phyloP scores from a whole-genome alignment of 2,888 invertebrate species.

The Apodemia zela region DNA sequence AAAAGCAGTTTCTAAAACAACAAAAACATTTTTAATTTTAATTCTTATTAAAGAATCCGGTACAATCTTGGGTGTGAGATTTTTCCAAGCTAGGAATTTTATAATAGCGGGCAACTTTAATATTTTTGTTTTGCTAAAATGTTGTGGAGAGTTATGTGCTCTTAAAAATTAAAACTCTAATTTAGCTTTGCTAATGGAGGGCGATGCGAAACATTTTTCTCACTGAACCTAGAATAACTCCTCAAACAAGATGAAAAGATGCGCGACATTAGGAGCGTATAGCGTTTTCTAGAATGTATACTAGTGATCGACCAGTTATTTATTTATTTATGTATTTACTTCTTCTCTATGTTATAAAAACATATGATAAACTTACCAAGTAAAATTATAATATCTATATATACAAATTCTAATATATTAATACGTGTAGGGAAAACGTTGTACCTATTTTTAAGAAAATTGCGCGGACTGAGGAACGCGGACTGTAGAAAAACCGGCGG shows the following conservation, averaged over 20 bases:
- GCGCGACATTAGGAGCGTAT: background rate
- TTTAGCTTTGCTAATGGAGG: slow-evolving; percentile 58
- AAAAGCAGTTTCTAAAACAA: background rate
- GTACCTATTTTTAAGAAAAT: too few species aligned
- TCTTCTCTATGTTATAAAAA: too few species aligned
- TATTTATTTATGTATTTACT: too few species aligned
- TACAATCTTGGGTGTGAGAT: background rate
- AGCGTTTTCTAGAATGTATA: background rate
- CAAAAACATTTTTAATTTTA: background rate
- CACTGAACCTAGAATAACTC: slow-evolving; percentile 34
- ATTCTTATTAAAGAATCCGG: background rate
- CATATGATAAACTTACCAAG: too few species aligned
- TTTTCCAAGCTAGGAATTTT: slow-evolving; percentile 9
- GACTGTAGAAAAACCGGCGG: too few species aligned
- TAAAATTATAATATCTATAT: too few species aligned
- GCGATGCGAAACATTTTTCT: slow-evolving; percentile 56
- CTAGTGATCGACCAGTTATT: too few species aligned
- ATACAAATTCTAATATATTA: too few species aligned
- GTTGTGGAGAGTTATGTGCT: slow-evolving; percentile 41
- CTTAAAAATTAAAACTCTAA: slow-evolving; percentile 57
- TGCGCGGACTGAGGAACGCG: too few species aligned
- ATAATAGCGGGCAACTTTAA: slow-evolving; percentile 6
- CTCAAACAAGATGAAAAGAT: slow-evolving; percentile 20
- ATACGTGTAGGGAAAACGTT: too few species aligned
- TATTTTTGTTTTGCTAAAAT: slow-evolving; percentile 26